These are phyloP conservation scores for Dysdera silvatica DNA, from an alignment of 1,140 invertebrate genomes.

Conservation along the genomic window DNA sequence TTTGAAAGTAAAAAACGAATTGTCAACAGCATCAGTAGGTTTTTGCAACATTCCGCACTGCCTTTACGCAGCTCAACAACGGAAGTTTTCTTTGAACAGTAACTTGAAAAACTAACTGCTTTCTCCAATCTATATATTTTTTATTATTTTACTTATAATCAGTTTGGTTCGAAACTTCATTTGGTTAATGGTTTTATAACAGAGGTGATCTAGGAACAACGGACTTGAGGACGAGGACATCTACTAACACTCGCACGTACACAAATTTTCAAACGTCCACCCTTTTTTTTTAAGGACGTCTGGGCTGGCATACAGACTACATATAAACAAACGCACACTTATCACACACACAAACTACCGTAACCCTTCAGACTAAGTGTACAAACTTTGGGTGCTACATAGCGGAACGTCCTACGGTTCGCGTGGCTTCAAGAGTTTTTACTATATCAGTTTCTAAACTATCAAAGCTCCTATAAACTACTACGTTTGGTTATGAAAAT, in stretches of 20 bases:
- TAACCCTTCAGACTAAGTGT: conserved; percentile 29
- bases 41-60: conserved; percentile 18
- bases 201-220: conserved; percentile 30
- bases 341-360: conserved; percentile 25
- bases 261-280: too few species aligned
- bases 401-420: conserved; percentile 26
- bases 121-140: conserved; percentile 25
- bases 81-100: conserved; percentile 23
- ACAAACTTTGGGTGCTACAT: conserved; percentile 29
- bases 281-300: conserved; percentile 27
- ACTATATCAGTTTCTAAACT: conserved; percentile 27
- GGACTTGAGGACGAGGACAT: conserved; percentile 28
- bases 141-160: conserved; percentile 22
- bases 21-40: conserved; percentile 27
- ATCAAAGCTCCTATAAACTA: conserved; percentile 31
- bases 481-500: conserved; percentile 29
- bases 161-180: conserved; percentile 25
- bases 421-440: too few species aligned
- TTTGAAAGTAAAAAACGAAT: conserved; percentile 24
- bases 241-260: conserved; percentile 28
- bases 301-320: conserved; percentile 27
- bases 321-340: conserved; percentile 28
- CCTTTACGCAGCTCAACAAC: conserved; percentile 14
- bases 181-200: conserved; percentile 26
- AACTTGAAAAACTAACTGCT: conserved; percentile 25